Base-by-base conservation (phyloP, 2,888 invertebrate species). In the Orthosia cruda region DNA sequence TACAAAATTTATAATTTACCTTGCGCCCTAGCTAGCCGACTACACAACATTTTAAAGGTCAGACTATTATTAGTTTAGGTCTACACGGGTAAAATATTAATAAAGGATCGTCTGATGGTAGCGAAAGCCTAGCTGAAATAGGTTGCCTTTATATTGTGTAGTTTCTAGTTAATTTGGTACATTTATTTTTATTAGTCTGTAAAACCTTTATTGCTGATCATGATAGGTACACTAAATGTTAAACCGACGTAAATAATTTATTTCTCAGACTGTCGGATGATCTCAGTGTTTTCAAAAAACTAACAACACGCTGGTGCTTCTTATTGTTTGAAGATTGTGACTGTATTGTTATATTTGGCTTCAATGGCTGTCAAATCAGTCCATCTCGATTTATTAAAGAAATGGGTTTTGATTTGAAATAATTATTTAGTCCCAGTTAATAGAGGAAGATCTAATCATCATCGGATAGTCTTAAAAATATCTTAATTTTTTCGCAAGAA, bases 31-130 rank as follows among this genome's bases (percentile, higher is more conserved):
- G n/a, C 62, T 72, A 20, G 57, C 54, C 72, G n/a, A 57, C 77
- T 26, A 79, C 79, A 23, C 23, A 54, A 57, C 52, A 5, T 49
- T 78, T n/a, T 3, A 78, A 78, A 78, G 77, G 77, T 79, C 79
- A 79, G 57, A 45, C 16, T 63, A 63, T 58, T 72, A 52, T 54
- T 62, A 57, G n/a, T 45, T 12, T 0, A 54, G 45, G 61, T 45
- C 1, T 49, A 58, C 57, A 40, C 57, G 62, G 13, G 40, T 63
- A 20, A 62, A 66, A 58, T 67, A 72, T 72, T 72, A 71, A 65
- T 78, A 65, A 61, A 65, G 64, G 40, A 13, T 49, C 1, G 54
- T 13, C 1, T 45, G n/a, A 15, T 64, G 13, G 40, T 68, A 1
- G 1, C 32, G 4, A 77, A 78, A 50, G 64, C 64, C 15, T 77